phyloP scores from a whole-genome alignment of 1,140 invertebrate species.

The Pemphigus obesinymphae region DNA sequence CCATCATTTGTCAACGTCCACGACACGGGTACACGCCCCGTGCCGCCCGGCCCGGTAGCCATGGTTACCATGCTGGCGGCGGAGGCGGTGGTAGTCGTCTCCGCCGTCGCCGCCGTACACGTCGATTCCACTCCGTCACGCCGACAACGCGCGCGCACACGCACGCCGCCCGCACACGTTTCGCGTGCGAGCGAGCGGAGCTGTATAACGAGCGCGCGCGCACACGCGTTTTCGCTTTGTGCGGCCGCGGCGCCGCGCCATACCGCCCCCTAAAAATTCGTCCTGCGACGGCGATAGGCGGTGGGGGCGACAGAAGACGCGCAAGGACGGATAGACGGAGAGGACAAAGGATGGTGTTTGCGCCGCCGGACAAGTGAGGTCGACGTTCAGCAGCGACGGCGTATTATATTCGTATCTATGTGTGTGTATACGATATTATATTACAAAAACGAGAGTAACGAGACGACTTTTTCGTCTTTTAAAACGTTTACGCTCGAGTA shows the following conservation, averaged over 20 bases:
- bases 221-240: not conserved
- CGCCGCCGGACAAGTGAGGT: not conserved
- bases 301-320: not conserved
- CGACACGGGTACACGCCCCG: conserved; percentile 30
- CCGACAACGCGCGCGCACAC: not conserved
- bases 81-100: not conserved
- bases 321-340: not conserved
- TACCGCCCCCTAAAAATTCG: conserved; percentile 14
- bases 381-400: too few species aligned
- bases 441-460: too few species aligned
- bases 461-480: too few species aligned
- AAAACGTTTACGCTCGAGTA: too few species aligned
- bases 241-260: not conserved
- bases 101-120: not conserved
- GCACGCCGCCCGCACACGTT: not conserved
- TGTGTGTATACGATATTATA: too few species aligned
- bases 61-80: conserved; percentile 10
- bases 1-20: conserved; percentile 35
- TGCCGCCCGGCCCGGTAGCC: not conserved
- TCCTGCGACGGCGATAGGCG: not conserved
- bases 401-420: too few species aligned
- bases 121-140: conserved; percentile 28
- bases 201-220: not conserved
- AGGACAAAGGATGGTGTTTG: too few species aligned
- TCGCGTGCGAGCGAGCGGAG: not conserved